phyloP scores from a whole-genome alignment of 2,888 invertebrate species.

The Thymelicus sylvestris region DNA sequence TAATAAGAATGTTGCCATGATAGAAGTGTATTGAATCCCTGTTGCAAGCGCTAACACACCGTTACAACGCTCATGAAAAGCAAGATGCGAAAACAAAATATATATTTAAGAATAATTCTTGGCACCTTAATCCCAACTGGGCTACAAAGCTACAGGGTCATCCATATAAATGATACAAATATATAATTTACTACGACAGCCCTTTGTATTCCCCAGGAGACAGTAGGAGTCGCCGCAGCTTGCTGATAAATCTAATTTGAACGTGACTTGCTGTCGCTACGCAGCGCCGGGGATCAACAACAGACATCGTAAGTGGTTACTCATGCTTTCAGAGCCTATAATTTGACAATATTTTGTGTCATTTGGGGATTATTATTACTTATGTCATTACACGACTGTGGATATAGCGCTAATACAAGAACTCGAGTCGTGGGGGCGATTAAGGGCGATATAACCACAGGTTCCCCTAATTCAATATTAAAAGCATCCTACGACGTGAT shows the following conservation, averaged over 20 bases:
- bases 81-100: too few relatives aligned
- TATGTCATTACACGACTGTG: conserved; percentile 79
- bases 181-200: not conserved
- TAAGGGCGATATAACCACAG: conserved; percentile 81
- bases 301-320: conserved; percentile 81
- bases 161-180: not conserved
- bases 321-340: conserved; percentile 83
- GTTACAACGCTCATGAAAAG: too few relatives aligned
- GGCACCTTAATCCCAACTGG: not conserved
- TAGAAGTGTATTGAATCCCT: too few relatives aligned
- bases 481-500: conserved; percentile 83
- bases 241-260: conserved; percentile 29
- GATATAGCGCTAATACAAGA: conserved; percentile 80
- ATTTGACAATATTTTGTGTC: conserved; percentile 85
- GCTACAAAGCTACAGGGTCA: not conserved
- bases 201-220: conserved; percentile 27
- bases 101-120: too few relatives aligned
- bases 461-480: conserved; percentile 84
- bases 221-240: conserved; percentile 14
- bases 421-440: conserved; percentile 73
- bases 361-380: conserved; percentile 84
- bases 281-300: conserved; percentile 62
- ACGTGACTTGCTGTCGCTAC: conserved; percentile 62
- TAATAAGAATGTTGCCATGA: too few relatives aligned
- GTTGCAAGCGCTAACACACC: too few relatives aligned